Conservation (phyloP, 2,113 vertebrate species). For the Murina feae region DNA sequence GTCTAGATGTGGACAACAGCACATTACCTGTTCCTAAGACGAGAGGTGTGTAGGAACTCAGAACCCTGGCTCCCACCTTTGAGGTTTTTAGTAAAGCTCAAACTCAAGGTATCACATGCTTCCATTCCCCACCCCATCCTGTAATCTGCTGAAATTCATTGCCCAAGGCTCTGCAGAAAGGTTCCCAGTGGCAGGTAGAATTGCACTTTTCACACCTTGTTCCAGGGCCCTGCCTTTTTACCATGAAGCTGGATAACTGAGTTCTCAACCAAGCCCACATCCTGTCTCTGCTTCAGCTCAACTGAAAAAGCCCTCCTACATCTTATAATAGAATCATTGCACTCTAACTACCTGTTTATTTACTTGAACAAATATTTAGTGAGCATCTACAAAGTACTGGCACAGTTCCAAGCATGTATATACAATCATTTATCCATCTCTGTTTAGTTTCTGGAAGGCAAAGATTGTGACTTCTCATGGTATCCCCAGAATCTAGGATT, state of each 20-base stretch:
- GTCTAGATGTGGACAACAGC: neutral
- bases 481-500: neutral
- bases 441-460: neutral
- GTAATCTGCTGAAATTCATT: neutral
- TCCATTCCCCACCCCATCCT: accelerated
- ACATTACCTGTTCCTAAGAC: neutral
- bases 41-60: neutral
- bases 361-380: neutral
- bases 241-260: neutral
- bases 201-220: neutral
- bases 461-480: neutral
- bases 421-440: neutral
- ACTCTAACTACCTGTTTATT: neutral
- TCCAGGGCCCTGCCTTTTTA: neutral
- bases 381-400: neutral
- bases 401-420: neutral
- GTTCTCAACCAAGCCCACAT: neutral
- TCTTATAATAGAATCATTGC: neutral
- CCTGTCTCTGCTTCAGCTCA: neutral
- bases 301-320: neutral
- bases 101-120: neutral
- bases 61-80: neutral
- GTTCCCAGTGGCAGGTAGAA: neutral
- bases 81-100: neutral
- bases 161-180: neutral